A percentile compares a stretch with the other conserved stretches of the same genome.
phyloP scores from a whole-genome alignment of 1,140 invertebrate genomes.

The Carcinoscorpius rotundicauda region DNA sequence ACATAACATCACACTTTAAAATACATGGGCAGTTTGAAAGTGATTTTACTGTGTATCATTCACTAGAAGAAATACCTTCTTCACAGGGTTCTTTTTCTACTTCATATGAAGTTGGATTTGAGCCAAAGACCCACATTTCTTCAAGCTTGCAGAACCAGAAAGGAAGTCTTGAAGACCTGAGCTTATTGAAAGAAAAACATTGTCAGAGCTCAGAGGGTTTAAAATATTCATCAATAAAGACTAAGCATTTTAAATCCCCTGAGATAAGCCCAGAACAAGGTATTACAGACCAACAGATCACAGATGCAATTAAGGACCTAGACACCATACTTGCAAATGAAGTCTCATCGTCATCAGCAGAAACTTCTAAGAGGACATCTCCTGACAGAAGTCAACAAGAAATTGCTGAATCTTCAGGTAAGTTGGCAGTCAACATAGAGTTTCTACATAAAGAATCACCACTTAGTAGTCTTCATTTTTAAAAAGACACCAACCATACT shows the following conservation, averaged over 20 bases:
- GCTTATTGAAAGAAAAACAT: too few relatives aligned
- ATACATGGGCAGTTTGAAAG: conserved; percentile 11
- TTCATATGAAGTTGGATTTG: conserved; percentile 8
- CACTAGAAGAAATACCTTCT: conserved; percentile 14
- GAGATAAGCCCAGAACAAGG: background rate
- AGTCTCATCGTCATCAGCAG: background rate
- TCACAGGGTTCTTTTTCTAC: conserved; percentile 10
- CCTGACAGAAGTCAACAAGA: too few relatives aligned
- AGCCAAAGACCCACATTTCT: conserved; percentile 25
- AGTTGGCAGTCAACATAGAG: too few relatives aligned
- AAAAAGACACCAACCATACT: too few relatives aligned
- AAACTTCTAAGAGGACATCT: background rate
- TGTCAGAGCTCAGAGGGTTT: too few relatives aligned
- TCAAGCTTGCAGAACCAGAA: conserved; percentile 43
- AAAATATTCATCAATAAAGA: too few relatives aligned
- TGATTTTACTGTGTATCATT: conserved; percentile 11
- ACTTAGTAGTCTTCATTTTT: too few relatives aligned
- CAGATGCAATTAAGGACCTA: conserved; percentile 13
- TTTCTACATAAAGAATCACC: too few relatives aligned
- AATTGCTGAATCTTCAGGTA: too few relatives aligned
- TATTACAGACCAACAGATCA: conserved; percentile 7
- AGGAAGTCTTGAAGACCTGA: conserved; percentile 34
- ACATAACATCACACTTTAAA: conserved; percentile 2
- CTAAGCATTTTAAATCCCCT: too few relatives aligned
- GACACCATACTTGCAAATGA: conserved; percentile 14